Base-by-base conservation (phyloP, 1,140 invertebrate genomes). In the Lucilia sericata region DNA sequence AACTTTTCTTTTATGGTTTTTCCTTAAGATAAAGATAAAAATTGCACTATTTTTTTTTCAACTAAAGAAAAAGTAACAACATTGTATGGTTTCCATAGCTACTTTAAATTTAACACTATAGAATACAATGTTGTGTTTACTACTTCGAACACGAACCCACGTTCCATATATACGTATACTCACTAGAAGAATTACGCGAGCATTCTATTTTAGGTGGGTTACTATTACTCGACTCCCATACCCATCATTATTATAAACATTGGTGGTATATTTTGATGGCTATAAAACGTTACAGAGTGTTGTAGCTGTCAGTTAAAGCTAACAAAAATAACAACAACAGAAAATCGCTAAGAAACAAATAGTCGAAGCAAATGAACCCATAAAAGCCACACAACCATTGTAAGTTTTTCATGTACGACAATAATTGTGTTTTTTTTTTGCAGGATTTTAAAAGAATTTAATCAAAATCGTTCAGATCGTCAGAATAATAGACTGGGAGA, bases 321-420 rank as follows among this genome's bases (percentile, higher is more conserved):
- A 42, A 42, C 42, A 42, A 42, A 42, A 42, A 42, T 30, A 2
- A 34, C 30, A 14, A 36, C 10, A 4, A 36, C n/a, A n/a, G 17
- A 17, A 30, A 30, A 30, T 30, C 3, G 25, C 25, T 2, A 30
- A 30, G 34, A 36, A 17, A 8, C 25, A 30, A 36, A 34, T 34
- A 12, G 30, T 17, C 74, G 9, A 80, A 80, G 76, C 42, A 80
- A 80, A 80, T 80, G 42, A 80, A 49, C 42, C 76, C 76, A 80
- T 51, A 80, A 80, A 49, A 49, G n/a, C 34, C 42, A 17, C 30
- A 36, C 74, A 25, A 76, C 34, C 13, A 30, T 30, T 30, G 25
- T 30, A 30, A 30, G 25, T 30, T 30, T 30, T 30, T 30, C 25
- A 30, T 8, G 42, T 42, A 42, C 10, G 42, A 42, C 42, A 42